phyloP scores from a whole-genome alignment of 2,797 vertebrate species.

The Trachurus trachurus region DNA sequence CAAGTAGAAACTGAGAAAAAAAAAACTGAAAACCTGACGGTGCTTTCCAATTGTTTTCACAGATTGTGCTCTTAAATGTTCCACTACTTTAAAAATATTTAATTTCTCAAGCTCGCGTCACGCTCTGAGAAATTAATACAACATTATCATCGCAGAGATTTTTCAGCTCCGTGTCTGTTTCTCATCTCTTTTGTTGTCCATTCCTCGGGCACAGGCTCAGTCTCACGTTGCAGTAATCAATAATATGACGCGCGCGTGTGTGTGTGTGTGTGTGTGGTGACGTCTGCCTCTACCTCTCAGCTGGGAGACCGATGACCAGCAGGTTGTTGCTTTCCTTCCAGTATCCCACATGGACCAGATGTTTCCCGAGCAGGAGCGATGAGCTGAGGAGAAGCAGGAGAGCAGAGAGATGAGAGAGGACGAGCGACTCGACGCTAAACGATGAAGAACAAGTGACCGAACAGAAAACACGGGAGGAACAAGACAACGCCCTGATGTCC shows the following conservation, averaged over 20 bases:
- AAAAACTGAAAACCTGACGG: neutral
- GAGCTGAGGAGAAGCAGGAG: conserved; percentile 84
- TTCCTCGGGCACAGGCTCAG: neutral
- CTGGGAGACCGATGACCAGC: conserved; percentile 93
- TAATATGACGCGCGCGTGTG: neutral
- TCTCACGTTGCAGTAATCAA: neutral
- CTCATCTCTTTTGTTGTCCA: neutral
- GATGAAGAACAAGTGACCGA: no score
- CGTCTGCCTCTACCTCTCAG: conserved; percentile 88
- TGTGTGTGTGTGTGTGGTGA: neutral
- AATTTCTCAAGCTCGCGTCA: neutral
- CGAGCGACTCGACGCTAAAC: no score
- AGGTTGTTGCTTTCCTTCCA: conserved; percentile 94
- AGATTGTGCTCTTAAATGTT: conserved; percentile 42
- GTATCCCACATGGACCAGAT: conserved; percentile 94
- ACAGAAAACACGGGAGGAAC: no score
- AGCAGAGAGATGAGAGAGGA: no score
- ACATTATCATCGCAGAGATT: neutral
- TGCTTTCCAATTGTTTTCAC: conserved; percentile 49
- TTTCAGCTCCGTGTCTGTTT: neutral
- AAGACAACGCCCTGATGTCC: no score
- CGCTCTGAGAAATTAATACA: neutral
- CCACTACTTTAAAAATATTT: conserved; percentile 3
- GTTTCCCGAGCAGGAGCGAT: conserved; percentile 90
- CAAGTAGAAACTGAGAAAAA: neutral